Conservation (phyloP, 2,888 invertebrate genomes). For the Andrena trimmerana region DNA sequence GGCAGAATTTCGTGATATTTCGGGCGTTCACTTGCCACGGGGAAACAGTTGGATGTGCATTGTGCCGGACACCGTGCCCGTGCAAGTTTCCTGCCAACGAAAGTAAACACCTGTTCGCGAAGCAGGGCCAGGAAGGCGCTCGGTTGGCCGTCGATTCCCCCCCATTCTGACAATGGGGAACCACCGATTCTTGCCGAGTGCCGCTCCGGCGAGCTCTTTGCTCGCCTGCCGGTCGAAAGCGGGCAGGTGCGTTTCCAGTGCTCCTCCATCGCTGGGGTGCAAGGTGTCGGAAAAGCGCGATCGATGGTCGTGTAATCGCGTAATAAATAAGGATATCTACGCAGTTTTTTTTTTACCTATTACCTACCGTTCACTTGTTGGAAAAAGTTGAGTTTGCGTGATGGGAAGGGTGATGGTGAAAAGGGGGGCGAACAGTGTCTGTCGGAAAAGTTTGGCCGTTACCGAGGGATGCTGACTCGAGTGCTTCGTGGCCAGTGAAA, state of each 20-base stretch:
- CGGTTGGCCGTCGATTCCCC: conserved; percentile 68
- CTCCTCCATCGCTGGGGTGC: not conserved
- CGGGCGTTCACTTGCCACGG: conserved; percentile 13
- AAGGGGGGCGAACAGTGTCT: not conserved
- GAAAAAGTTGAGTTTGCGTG: not conserved
- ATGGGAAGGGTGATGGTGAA: not conserved
- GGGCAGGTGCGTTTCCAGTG: conserved; percentile 27
- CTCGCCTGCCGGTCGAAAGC: conserved; percentile 50
- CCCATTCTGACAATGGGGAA: conserved; percentile 64
- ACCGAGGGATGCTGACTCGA: not conserved
- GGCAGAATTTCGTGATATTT: conserved; percentile 31
- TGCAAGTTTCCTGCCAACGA: conserved; percentile 60
- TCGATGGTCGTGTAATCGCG: not conserved
- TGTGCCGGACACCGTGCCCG: conserved; percentile 20
- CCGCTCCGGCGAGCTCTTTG: conserved; percentile 54
- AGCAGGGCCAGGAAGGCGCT: conserved; percentile 60
- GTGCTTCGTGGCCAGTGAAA: conserved; percentile 14
- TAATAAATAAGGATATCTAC: too few species aligned
- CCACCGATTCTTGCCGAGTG: conserved; percentile 70
- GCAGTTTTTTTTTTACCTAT: not conserved
- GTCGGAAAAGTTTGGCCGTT: not conserved
- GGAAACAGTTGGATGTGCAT: conserved; percentile 21
- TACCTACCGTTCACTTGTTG: too few species aligned
- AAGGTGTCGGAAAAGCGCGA: not conserved
- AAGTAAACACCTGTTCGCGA: conserved; percentile 73